Evolutionary conservation across 2,888 invertebrate species (phyloP).

Genomic region (Cryptus viduatorius): DNA sequence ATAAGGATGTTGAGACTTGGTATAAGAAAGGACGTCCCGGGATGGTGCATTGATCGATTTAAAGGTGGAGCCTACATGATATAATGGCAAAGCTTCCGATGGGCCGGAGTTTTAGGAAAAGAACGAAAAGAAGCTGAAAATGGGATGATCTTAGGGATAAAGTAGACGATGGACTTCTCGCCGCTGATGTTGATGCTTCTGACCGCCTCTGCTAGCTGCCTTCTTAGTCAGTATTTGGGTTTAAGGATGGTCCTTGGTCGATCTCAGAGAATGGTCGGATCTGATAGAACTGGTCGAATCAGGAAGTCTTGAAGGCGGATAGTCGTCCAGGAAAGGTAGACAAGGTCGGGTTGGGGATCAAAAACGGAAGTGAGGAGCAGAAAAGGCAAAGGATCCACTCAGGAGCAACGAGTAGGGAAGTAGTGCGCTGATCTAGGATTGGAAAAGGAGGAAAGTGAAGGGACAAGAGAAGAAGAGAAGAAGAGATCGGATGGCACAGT

Average conservation of each 20-base stretch:
- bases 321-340: not conserved
- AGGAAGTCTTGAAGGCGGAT: not conserved
- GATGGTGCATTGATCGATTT: slow-evolving; percentile 53
- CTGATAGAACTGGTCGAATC: not conserved
- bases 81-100: not conserved
- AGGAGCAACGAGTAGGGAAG: slow-evolving; percentile 52
- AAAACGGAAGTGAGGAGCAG: slow-evolving; percentile 18
- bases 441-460: slow-evolving; percentile 47
- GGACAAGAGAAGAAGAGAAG: slow-evolving; percentile 44
- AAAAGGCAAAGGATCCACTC: slow-evolving; percentile 43
- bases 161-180: not conserved
- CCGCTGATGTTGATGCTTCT: slow-evolving; percentile 6
- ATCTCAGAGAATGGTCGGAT: slow-evolving; percentile 1
- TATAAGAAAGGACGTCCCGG: slow-evolving; percentile 1
- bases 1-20: slow-evolving; percentile 3
- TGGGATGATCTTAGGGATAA: slow-evolving; percentile 18
- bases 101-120: not conserved
- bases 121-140: slow-evolving; percentile 18
- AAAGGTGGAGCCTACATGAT: slow-evolving; percentile 21
- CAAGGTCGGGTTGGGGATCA: slow-evolving; percentile 21
- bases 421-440: slow-evolving; percentile 48
- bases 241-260: not conserved
- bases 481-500: slow-evolving; percentile 53
- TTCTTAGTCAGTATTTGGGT: slow-evolving; percentile 16
- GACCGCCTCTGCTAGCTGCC: not conserved